Conservation (phyloP, 2,888 invertebrate species). For the Hylaea fasciaria region DNA sequence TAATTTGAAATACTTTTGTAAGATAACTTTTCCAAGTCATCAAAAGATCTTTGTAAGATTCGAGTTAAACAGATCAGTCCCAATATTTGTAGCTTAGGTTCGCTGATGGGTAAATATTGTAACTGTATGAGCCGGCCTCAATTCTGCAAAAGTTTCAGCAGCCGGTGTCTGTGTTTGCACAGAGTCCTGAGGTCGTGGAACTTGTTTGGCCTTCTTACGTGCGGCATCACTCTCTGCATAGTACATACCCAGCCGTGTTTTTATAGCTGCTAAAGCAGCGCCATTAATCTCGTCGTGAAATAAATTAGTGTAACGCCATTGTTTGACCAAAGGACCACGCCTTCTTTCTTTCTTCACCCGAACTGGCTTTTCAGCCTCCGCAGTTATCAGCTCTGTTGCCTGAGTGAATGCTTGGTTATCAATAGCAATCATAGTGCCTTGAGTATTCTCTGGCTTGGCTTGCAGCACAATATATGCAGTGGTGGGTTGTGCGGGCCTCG, state of each 20-base stretch:
- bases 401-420: slow-evolving; percentile 61
- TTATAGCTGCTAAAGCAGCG: slow-evolving; percentile 80
- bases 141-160: slow-evolving; percentile 64
- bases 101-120: slow-evolving; percentile 67
- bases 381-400: slow-evolving; percentile 48
- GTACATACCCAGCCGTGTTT: slow-evolving; percentile 81
- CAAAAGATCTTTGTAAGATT: slow-evolving; percentile 32
- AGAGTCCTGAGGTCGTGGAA: slow-evolving; percentile 60
- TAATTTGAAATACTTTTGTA: slow-evolving; percentile 1
- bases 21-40: slow-evolving; percentile 2
- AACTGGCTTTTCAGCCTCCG: slow-evolving; percentile 58
- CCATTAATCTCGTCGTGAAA: slow-evolving; percentile 85
- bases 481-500: slow-evolving; percentile 69
- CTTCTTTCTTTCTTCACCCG: slow-evolving; percentile 76
- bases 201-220: slow-evolving; percentile 76
- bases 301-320: slow-evolving; percentile 84
- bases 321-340: slow-evolving; percentile 80
- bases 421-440: slow-evolving; percentile 64
- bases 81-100: slow-evolving; percentile 22
- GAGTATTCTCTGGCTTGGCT: slow-evolving; percentile 72
- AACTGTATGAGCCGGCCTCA: slow-evolving; percentile 74
- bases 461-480: slow-evolving; percentile 77
- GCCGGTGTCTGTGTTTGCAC: slow-evolving; percentile 65
- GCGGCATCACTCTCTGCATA: slow-evolving; percentile 82
- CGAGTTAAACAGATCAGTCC: slow-evolving; percentile 24